Percentiles rank a stretch among this genome's conserved stretches.
Conservation (phyloP, 2,113 vertebrate species). For the Phrynosoma blainvillii region DNA sequence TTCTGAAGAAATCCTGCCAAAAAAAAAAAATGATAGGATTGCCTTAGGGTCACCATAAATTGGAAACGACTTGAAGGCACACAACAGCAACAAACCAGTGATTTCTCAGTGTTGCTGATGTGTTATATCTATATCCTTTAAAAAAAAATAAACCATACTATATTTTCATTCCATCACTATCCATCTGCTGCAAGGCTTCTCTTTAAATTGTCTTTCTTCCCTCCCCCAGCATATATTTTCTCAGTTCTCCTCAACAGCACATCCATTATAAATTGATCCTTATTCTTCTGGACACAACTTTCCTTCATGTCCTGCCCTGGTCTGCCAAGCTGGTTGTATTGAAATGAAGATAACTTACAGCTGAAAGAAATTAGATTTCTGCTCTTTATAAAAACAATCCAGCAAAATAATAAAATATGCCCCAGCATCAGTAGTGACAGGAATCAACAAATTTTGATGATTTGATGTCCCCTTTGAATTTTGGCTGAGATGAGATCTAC, state of each 20-base stretch:
- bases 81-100: no score
- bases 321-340: neutral
- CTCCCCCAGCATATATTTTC: neutral
- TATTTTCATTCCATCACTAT: neutral
- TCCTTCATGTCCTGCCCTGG: neutral
- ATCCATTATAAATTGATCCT: neutral
- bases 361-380: conserved; percentile 39
- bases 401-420: conserved; percentile 21
- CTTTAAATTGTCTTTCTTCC: neutral
- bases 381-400: conserved; percentile 24
- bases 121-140: neutral
- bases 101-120: neutral
- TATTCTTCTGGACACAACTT: neutral
- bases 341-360: conserved; percentile 37
- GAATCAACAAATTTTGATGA: conserved; percentile 5
- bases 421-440: conserved; percentile 12
- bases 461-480: neutral
- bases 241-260: neutral
- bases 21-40: neutral
- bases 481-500: neutral
- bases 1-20: no score
- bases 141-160: neutral
- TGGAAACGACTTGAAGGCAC: no score
- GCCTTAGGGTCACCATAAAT: no score
- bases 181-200: neutral